Base-by-base conservation (phyloP, 2,113 vertebrate genomes). In the human (Homo sapiens) region DNA sequence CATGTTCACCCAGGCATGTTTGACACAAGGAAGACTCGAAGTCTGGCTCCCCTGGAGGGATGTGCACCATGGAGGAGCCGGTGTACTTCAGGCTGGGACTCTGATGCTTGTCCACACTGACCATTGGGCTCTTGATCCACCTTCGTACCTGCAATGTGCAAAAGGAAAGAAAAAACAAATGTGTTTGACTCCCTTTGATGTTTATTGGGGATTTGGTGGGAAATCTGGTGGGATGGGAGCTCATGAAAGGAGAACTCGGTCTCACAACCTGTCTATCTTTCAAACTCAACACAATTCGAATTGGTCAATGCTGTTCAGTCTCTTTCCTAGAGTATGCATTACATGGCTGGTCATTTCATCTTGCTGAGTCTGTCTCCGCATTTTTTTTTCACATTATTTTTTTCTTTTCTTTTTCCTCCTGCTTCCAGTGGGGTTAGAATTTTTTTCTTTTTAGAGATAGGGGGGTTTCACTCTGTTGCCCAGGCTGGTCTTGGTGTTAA, bases 101-200 rank as follows among this genome's bases (percentile, higher is more conserved):
- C 81, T 99, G 99, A 87, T 99, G 98, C 97, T 99, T 99, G 97
- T 99, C 99, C 97, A 98, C 98, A 4, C 98, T 99, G 93, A 99
- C 99, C 98, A 99, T 99, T 0, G 99, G 99, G 97, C 99, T 99
- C 81, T 99, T 99, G 98, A 99, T 99, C 99, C 99, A 99, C 98
- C 99, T 98, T 79, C 99, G 99, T 92, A 99, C 99, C 99, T 99
- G 98, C 10, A 80, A 11, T 48, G 8, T 50, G 43, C 91, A 86
- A 76, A 96, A 73, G 48, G 83, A 88, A 93, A 85, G 35, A 93
- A 59, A 57, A 61, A 30, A 66, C 12, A 64, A 9, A 81, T 57
- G n/a, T 22, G 6, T 87, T 87, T 27, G 38, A 83, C 18, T 22
- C 35, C 3, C 6, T 66, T 38, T 85, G 64, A 70, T 45, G 50